Evolutionary conservation across 2,113 vertebrate genomes (phyloP).

Genomic region (Pavo muticus): DNA sequence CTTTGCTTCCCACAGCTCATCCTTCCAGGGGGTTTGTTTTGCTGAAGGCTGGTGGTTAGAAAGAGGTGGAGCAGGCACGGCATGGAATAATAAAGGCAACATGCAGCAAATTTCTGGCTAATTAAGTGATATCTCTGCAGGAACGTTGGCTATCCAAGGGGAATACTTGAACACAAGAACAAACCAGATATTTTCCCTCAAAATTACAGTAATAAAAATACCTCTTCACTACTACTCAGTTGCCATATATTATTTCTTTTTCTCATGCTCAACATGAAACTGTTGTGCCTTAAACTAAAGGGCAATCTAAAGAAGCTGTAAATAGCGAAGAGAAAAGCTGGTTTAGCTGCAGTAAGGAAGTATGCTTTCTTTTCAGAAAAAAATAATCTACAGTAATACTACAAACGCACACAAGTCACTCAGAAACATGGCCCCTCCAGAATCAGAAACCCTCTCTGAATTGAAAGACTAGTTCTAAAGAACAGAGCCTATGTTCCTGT

Average conservation of each 20-base stretch:
- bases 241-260: neutral
- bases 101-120: constrained; percentile 59
- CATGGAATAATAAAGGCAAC: constrained; percentile 58
- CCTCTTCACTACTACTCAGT: neutral
- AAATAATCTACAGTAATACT: neutral
- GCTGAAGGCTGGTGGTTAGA: constrained; percentile 49
- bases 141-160: neutral
- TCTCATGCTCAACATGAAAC: neutral
- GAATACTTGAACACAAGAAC: constrained; percentile 16
- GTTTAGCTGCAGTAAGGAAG: neutral
- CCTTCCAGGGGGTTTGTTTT: constrained; percentile 56
- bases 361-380: neutral
- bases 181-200: neutral
- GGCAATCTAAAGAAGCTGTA: neutral
- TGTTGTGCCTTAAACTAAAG: neutral
- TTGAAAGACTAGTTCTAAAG: neutral
- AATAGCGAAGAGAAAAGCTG: neutral
- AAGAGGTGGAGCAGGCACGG: constrained; percentile 40
- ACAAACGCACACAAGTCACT: neutral
- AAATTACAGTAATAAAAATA: neutral
- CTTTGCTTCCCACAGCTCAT: constrained; percentile 30
- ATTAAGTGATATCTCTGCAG: constrained; percentile 54
- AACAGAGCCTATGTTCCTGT: neutral
- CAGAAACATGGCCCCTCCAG: neutral
- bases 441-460: neutral